Base-by-base conservation (phyloP, 2,113 vertebrate genomes). In the Petrocephalus zakoni region DNA sequence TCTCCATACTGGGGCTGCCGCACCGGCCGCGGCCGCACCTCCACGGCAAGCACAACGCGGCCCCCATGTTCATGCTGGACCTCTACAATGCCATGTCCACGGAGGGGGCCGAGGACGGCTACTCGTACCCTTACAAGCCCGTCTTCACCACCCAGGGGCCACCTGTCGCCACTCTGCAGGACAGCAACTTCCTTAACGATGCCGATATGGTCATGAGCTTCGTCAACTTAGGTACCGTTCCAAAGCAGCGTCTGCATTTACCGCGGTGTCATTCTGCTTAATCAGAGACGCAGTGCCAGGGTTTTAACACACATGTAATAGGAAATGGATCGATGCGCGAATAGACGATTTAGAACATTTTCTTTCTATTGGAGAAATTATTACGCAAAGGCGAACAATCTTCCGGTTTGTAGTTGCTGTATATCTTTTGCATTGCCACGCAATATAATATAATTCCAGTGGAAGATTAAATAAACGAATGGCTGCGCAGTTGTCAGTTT, bases 181-280 rank as follows among this genome's bases (percentile, higher is more conserved):
- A 99, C 92, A 98, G 94, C 93, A 97, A 96, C 93, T 98, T 99
- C 93, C 96, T 99, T 87, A 97, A 96, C 87, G 97, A 99, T 90
- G 98, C 98, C 10, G 98, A 99, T 91, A 99, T 97, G 96, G 98
- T 99, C 92, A 99, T 99, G 98, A 99, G 98, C 93, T 99, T 99
- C 90, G 96, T 97, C 90, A 99, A 98, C 92, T 93, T 98, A 83
- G 96, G 98, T 99, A 94, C 96, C 97, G 95, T 87, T 29, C 89
- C 17, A 1, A 6, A 25, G 49, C 72, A 25, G 47, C n/a, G 83
- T 87, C 87, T 72, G 78, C 51, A 34, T 52, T 52, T 46, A 17
- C 22, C 34, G 72, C 17, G 19, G 37, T 78, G 15, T 42, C 37
- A 19, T 78, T 7, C 72, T 42, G 17, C 72, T 37, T 37, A 75